Conservation (phyloP, 2,888 invertebrate genomes). For the Cheilosia grossa region DNA sequence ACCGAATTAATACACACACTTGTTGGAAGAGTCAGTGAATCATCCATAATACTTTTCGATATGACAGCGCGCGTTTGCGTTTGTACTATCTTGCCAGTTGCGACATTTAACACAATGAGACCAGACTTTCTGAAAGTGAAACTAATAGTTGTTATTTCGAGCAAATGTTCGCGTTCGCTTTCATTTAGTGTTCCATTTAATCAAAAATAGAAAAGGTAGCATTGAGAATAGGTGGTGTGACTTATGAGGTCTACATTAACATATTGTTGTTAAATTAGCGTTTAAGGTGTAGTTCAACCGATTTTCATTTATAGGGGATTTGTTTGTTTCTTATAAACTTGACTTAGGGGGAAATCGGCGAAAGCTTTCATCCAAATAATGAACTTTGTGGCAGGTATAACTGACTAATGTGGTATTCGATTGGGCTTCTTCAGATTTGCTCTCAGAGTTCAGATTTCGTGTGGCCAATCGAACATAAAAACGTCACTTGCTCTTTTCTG, state of each 20-base stretch:
- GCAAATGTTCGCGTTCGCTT: slow-evolving; percentile 45
- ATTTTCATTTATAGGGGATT: not conserved
- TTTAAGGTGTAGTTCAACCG: not conserved
- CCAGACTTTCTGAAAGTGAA: slow-evolving; percentile 48
- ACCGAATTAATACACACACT: not conserved
- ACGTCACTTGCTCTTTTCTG: too few species aligned
- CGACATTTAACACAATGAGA: slow-evolving; percentile 9
- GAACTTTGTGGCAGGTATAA: too few species aligned
- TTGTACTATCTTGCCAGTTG: slow-evolving; percentile 1
- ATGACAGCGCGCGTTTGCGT: not conserved
- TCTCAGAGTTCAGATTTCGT: too few species aligned
- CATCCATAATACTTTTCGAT: not conserved
- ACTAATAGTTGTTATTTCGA: slow-evolving; percentile 11
- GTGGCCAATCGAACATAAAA: too few species aligned
- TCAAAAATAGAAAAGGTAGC: slow-evolving; percentile 32
- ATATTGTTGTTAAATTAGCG: not conserved
- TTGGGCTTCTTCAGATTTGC: too few species aligned
- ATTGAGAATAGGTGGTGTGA: slow-evolving; percentile 2
- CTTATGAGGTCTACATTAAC: slow-evolving; percentile 14
- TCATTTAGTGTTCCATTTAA: slow-evolving; percentile 47
- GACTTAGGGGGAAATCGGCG: too few species aligned
- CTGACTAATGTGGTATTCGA: too few species aligned
- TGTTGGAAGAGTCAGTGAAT: not conserved
- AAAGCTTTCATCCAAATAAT: too few species aligned
- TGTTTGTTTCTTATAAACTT: not conserved